A percentile compares a stretch with the other conserved stretches of the same genome.
phyloP scores from a whole-genome alignment of 1,140 invertebrate species.

The Aporrectodea caliginosa region DNA sequence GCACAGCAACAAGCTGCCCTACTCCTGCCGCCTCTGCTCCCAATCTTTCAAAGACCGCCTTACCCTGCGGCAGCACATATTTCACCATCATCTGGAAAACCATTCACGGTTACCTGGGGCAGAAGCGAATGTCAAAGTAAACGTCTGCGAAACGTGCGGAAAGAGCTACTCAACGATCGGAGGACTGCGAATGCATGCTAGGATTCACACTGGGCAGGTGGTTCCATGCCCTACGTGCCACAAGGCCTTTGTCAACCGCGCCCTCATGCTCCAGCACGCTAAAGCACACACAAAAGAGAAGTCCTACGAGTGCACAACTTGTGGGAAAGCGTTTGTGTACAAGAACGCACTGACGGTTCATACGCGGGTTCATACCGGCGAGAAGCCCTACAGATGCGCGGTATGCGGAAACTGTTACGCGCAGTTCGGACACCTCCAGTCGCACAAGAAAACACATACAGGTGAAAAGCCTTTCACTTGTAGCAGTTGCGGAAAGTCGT shows the following conservation, averaged over 20 bases:
- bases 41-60: slow-evolving; percentile 1
- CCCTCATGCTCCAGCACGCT: slow-evolving; percentile 95
- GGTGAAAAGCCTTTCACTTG: slow-evolving; percentile 87
- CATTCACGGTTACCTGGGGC: slow-evolving; percentile 58
- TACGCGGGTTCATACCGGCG: slow-evolving; percentile 88
- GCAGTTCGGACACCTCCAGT: slow-evolving; percentile 93
- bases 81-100: not conserved
- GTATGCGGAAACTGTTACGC: slow-evolving; percentile 93
- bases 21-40: slow-evolving; percentile 55
- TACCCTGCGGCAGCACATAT: slow-evolving; percentile 1
- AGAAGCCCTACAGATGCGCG: slow-evolving; percentile 86
- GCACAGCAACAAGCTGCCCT: slow-evolving; percentile 65
- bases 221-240: slow-evolving; percentile 62
- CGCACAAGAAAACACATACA: slow-evolving; percentile 96
- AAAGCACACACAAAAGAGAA: slow-evolving; percentile 95
- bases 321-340: slow-evolving; percentile 81
- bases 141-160: slow-evolving; percentile 61
- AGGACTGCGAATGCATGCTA: slow-evolving; percentile 86
- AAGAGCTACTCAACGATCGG: slow-evolving; percentile 73
- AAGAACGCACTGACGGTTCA: slow-evolving; percentile 92
- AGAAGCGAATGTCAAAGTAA: slow-evolving; percentile 94
- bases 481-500: slow-evolving; percentile 60
- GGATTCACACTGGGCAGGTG: slow-evolving; percentile 91
- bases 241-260: slow-evolving; percentile 97
- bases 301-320: slow-evolving; percentile 73